These are phyloP conservation scores for Catocala fraxini DNA, from an alignment of 2,888 invertebrate species.

Conservation along the genomic window DNA sequence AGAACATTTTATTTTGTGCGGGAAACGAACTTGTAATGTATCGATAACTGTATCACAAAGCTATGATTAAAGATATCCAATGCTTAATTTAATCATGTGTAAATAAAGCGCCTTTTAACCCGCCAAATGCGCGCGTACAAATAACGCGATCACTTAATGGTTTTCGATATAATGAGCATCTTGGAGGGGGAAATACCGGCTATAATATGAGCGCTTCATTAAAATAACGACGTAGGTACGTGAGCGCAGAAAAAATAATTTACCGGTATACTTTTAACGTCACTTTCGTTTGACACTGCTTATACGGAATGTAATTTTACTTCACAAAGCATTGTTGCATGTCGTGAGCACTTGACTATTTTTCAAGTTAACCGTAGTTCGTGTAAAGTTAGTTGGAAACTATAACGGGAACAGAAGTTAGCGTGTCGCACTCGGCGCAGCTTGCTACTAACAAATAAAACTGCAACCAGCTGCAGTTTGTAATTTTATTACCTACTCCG, in stretches of 20 bases:
- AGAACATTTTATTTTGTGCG: too few species aligned
- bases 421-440: slow-evolving; percentile 20
- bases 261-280: slow-evolving; percentile 10
- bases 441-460: slow-evolving; percentile 18
- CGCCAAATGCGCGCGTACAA: slow-evolving; percentile 18
- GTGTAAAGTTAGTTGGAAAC: slow-evolving; percentile 28
- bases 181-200: slow-evolving; percentile 14
- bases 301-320: slow-evolving; percentile 26
- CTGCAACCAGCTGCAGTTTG: slow-evolving; percentile 5
- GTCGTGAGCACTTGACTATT: slow-evolving; percentile 24
- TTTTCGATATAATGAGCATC: slow-evolving; percentile 27
- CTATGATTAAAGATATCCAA: background rate
- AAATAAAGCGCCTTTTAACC: background rate
- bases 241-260: background rate
- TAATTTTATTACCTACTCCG: background rate
- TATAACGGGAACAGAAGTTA: slow-evolving; percentile 23
- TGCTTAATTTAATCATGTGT: background rate
- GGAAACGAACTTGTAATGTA: too few species aligned
- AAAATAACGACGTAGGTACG: slow-evolving; percentile 4
- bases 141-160: slow-evolving; percentile 24
- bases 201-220: slow-evolving; percentile 21
- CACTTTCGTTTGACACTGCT: slow-evolving; percentile 13
- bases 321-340: slow-evolving; percentile 29
- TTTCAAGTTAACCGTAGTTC: slow-evolving; percentile 31
- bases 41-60: too few species aligned